Percentiles rank a stretch among this genome's conserved stretches.
phyloP scores from a whole-genome alignment of 2,888 invertebrate species.

The Cantharis rustica region DNA sequence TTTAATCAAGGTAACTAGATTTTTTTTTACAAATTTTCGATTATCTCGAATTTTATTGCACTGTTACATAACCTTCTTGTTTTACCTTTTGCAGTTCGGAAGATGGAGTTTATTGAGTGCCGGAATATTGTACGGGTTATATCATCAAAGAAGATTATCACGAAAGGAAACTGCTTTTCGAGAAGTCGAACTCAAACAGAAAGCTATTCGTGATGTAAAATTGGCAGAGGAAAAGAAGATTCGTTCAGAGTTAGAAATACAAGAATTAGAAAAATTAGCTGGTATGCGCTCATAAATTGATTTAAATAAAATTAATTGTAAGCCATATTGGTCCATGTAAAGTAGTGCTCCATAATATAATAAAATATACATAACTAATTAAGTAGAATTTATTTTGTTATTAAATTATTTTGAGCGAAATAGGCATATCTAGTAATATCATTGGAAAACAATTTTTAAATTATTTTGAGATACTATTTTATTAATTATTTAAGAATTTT shows the following conservation, averaged over 20 bases:
- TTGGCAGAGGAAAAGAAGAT: conserved; percentile 72
- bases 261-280: conserved; percentile 46
- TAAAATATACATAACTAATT: background rate
- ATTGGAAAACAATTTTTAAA: too few relatives aligned
- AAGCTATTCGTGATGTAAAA: conserved; percentile 71
- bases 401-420: background rate
- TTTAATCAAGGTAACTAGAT: conserved; percentile 70
- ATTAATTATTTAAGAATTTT: too few relatives aligned
- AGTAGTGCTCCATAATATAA: background rate
- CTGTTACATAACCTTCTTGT: conserved; percentile 18
- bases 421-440: too few relatives aligned
- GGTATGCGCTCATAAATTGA: conserved; percentile 9
- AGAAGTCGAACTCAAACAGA: conserved; percentile 71
- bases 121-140: conserved; percentile 77
- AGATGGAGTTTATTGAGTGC: conserved; percentile 78
- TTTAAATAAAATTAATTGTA: background rate
- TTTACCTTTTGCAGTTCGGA: conserved; percentile 65
- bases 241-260: conserved; percentile 60
- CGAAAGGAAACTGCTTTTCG: conserved; percentile 69
- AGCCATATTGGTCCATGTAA: background rate
- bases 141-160: conserved; percentile 70
- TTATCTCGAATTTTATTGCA: background rate
- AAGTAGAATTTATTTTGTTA: background rate
- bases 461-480: too few relatives aligned
- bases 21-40: background rate